Conservation (phyloP, 2,797 vertebrate species). For the Telmatherina bonti region DNA sequence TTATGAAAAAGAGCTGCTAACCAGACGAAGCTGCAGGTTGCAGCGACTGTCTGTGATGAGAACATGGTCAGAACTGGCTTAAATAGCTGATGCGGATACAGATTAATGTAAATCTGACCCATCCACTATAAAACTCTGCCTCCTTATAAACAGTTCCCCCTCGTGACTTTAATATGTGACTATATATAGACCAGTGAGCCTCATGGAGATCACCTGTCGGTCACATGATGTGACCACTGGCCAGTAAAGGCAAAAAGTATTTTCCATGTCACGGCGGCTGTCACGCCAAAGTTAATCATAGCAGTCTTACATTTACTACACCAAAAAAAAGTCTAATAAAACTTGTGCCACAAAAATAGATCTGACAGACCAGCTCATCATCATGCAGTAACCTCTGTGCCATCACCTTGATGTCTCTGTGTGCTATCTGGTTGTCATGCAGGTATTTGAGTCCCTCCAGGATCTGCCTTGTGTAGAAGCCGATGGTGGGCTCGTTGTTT, state of each 20-base stretch:
- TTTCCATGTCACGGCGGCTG: background rate
- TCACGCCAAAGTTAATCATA: background rate
- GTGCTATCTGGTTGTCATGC: constrained; percentile 98
- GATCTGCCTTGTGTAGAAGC: constrained; percentile 98
- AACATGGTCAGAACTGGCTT: constrained; percentile 21
- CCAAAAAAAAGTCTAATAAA: background rate
- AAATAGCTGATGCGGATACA: background rate
- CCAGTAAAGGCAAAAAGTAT: background rate
- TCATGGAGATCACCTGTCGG: background rate
- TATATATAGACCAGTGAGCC: background rate
- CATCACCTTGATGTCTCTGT: constrained; percentile 96
- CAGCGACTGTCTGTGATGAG: constrained; percentile 29
- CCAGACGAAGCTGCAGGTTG: constrained; percentile 26
- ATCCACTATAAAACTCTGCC: background rate
- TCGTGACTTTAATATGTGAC: background rate
- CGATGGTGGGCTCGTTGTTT: constrained; percentile 97
- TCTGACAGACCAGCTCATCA: background rate
- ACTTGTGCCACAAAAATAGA: background rate
- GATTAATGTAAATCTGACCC: too few species aligned
- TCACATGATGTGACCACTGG: background rate
- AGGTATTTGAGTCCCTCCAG: constrained; percentile 98
- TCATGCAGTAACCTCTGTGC: rapidly evolving
- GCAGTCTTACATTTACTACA: background rate
- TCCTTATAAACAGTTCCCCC: background rate
- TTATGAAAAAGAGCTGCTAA: constrained; percentile 51